These are phyloP conservation scores for Cenopis cana DNA, from an alignment of 2,888 invertebrate genomes.

Conservation along the genomic window DNA sequence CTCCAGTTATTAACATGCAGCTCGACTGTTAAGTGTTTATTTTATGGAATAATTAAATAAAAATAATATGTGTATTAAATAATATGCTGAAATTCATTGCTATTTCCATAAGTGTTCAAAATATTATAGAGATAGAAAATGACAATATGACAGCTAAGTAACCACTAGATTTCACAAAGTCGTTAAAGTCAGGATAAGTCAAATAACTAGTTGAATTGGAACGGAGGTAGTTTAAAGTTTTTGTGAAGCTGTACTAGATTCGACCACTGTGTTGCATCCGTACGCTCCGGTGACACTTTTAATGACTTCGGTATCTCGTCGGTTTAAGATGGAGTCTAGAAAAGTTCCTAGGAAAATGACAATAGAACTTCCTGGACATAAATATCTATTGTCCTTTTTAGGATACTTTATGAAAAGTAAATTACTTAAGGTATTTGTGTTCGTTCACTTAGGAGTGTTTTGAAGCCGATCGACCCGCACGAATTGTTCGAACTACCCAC, in stretches of 20 bases:
- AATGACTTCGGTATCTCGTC: constrained; percentile 65
- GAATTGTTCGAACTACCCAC: too few species aligned
- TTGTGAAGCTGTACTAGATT: constrained; percentile 71
- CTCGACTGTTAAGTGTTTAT: too few species aligned
- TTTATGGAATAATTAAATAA: too few species aligned
- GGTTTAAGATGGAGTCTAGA: constrained; percentile 16
- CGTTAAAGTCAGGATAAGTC: constrained; percentile 71
- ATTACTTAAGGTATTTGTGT: too few species aligned
- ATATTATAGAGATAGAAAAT: not conserved
- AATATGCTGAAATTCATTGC: too few species aligned
- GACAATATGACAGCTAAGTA: constrained; percentile 53
- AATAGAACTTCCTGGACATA: not conserved
- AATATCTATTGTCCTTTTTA: not conserved
- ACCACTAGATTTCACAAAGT: constrained; percentile 67
- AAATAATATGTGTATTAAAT: too few species aligned
- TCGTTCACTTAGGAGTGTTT: too few species aligned
- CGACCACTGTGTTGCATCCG: constrained; percentile 74
- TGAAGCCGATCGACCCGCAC: too few species aligned
- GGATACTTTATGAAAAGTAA: not conserved
- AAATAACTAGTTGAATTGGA: constrained; percentile 71
- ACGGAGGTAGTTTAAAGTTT: constrained; percentile 75
- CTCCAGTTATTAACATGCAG: too few species aligned
- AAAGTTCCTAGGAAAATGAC: not conserved
- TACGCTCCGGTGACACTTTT: constrained; percentile 78
- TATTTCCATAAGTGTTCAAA: too few species aligned